Conservation (phyloP, 2,888 invertebrate genomes). For the Drosophila conformis region DNA sequence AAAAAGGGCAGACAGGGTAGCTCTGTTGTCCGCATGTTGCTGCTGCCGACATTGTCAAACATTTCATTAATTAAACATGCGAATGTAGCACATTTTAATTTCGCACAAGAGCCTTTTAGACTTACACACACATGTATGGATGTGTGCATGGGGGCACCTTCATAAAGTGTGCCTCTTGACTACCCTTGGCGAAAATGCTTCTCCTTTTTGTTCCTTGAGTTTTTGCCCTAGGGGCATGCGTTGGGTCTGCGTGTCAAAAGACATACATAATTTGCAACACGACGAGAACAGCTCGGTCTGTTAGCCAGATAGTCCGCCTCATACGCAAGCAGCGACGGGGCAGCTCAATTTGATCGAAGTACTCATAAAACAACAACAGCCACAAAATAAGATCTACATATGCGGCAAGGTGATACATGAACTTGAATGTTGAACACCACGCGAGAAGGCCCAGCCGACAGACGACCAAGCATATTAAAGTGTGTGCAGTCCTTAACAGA, state of each 20-base stretch:
- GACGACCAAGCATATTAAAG: conserved; percentile 24
- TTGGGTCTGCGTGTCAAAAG: conserved; percentile 72
- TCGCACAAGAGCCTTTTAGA: conserved; percentile 58
- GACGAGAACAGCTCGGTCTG: conserved; percentile 31
- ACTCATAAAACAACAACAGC: conserved; percentile 43
- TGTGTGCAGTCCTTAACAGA: conserved; percentile 10
- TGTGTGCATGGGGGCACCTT: conserved; percentile 32
- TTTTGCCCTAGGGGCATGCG: conserved; percentile 42
- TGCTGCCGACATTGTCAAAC: conserved; percentile 71
- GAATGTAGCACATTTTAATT: conserved; percentile 78
- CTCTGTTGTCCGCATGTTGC: conserved; percentile 15
- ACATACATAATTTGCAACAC: conserved; percentile 75
- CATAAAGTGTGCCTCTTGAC: conserved; percentile 65
- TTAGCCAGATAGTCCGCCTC: not conserved
- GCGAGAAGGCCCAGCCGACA: conserved; percentile 19
- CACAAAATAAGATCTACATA: conserved; percentile 56
- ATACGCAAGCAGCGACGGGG: not conserved
- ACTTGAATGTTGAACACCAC: conserved; percentile 62
- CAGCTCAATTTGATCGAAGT: conserved; percentile 63
- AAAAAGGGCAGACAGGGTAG: conserved; percentile 2
- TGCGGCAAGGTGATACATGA: conserved; percentile 60
- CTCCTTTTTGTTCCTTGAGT: conserved; percentile 1
- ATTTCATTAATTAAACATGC: conserved; percentile 82
- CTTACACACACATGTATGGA: conserved; percentile 2
- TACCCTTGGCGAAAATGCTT: conserved; percentile 50